Conservation (phyloP, 2,888 invertebrate species). For the Drosophila helvetica region DNA sequence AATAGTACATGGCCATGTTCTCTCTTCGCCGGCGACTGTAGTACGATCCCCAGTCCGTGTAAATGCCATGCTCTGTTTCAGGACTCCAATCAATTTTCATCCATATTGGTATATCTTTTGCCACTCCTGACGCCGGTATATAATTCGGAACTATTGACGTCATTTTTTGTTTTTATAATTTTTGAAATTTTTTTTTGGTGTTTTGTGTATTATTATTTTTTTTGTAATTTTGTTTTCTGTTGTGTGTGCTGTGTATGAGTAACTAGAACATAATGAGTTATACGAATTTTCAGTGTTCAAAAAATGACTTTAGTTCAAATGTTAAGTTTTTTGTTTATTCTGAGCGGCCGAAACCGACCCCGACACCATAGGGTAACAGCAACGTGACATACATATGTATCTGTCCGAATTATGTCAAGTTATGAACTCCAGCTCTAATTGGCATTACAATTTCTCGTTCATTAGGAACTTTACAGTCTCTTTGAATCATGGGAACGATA, state of each 20-base stretch:
- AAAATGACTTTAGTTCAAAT: background rate
- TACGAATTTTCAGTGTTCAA: background rate
- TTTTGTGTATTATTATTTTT: conserved; percentile 9
- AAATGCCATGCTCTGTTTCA: conserved; percentile 77
- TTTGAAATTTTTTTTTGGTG: conserved; percentile 17
- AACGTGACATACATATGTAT: no score
- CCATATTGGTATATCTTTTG: conserved; percentile 59
- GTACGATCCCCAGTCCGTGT: conserved; percentile 81
- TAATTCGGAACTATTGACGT: conserved; percentile 14
- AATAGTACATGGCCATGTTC: conserved; percentile 76
- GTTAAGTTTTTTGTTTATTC: no score
- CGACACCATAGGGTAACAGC: no score
- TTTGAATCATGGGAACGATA: background rate
- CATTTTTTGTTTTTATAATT: conserved; percentile 29
- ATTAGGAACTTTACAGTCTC: background rate
- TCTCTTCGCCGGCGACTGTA: conserved; percentile 76
- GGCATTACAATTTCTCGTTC: background rate
- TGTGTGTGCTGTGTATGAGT: conserved; percentile 1
- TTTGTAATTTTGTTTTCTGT: conserved; percentile 4
- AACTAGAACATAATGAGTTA: conserved; percentile 2
- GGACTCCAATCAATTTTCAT: conserved; percentile 73
- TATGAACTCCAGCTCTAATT: background rate
- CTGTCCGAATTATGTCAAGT: background rate
- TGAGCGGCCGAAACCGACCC: no score
- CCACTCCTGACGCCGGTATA: conserved; percentile 30